These are phyloP conservation scores for Chiridota heheva DNA, from an alignment of 35 echinoderm and acorn worm genomes.

Conservation along the genomic window DNA sequence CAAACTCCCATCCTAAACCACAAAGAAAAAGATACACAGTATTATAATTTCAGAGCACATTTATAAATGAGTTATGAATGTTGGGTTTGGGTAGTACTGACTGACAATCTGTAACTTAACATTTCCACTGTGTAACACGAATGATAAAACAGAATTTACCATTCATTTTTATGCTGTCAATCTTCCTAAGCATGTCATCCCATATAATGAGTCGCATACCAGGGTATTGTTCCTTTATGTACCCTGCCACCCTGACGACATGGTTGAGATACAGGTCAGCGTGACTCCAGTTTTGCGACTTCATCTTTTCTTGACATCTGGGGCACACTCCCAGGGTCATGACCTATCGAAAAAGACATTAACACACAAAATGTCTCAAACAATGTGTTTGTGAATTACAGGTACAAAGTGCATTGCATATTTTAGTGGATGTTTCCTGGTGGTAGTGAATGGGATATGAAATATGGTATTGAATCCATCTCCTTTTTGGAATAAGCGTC, in stretches of 20 bases:
- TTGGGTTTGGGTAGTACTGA: not conserved
- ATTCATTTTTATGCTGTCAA: conserved; percentile 45
- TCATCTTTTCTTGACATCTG: conserved; percentile 44
- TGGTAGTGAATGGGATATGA: too few relatives aligned
- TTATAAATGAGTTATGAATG: not conserved
- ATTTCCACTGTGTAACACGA: not conserved
- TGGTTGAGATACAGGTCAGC: conserved; percentile 56
- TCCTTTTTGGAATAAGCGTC: too few relatives aligned
- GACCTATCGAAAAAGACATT: conserved; percentile 44
- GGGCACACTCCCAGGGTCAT: conserved; percentile 28
- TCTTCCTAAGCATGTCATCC: conserved; percentile 80
- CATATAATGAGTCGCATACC: conserved; percentile 78
- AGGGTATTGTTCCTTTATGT: conserved; percentile 64
- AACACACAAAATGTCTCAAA: too few relatives aligned
- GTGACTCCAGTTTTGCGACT: not conserved
- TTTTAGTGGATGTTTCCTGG: too few relatives aligned
- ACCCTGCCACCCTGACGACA: conserved; percentile 48
- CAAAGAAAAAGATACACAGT: not conserved
- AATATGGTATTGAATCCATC: too few relatives aligned
- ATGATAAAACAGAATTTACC: too few relatives aligned
- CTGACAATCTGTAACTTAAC: not conserved
- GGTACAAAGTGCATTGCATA: too few relatives aligned
- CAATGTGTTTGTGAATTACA: too few relatives aligned
- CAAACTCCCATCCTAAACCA: not conserved
- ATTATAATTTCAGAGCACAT: not conserved